Evolutionary conservation across 2,888 invertebrate species (phyloP), one percentile per base, ranked within the genome.

Genomic region (Xestia xanthographa): DNA sequence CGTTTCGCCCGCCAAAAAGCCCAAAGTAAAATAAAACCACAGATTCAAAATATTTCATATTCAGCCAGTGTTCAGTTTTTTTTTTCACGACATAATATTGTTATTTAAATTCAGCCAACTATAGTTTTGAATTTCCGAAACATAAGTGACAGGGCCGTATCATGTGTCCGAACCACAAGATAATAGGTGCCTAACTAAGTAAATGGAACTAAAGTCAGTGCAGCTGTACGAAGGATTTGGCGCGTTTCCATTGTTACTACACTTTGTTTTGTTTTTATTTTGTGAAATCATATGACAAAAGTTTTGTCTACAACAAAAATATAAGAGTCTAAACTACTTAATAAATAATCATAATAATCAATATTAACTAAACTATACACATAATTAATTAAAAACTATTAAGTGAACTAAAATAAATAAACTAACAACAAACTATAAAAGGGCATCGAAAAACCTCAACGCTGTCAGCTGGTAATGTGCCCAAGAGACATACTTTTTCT

Each of bases 141-240:
- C 72, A 63, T 76, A 78, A 38, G 66, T 65, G 81, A 80, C 77
- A 84, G 83, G 78, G 76, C 87, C 88, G 75, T 85, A 88, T 88
- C 86, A 80, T 89, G 77, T 87, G 90, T 89, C 90, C 88, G 90
- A 87, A 89, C 91, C 85, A 87, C 78, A 81, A 90, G 91, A 91
- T 92, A 92, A 92, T 90, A 90, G 90, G 87, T 90, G 88, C 90
- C 89, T 91, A 90, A 94, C 94, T 93, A 91, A 92, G 88, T 86
- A 85, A 78, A 85, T 86, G 86, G 79, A 85, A 73, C 80, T 87
- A 77, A 74, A 87, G 76, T 86, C 85, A 82, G 82, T 86, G 77
- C 69, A 75, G 63, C 58, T 68, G 72, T 75, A 72, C 78, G 84
- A 82, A 77, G 82, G 79, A 84, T 83, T 87, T 76, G 56, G 83